These are phyloP conservation scores for Xiphophorus maculatus DNA, from an alignment of 2,113 vertebrate species.

Conservation along the genomic window DNA sequence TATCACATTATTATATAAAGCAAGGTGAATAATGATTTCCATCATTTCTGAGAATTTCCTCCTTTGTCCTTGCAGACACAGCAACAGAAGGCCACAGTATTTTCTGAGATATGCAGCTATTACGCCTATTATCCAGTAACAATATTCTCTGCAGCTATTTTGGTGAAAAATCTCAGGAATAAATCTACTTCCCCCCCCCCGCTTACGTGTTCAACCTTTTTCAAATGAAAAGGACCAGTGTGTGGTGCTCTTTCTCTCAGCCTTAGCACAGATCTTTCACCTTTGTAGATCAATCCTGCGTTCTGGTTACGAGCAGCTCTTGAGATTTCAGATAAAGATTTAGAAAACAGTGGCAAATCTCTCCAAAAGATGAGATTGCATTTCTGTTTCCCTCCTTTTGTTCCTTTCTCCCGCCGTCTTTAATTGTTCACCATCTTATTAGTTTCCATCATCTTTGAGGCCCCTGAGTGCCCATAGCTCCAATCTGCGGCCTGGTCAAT, in stretches of 20 bases:
- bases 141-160: slow-evolving; percentile 12
- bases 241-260: slow-evolving; percentile 25
- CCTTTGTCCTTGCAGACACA: slow-evolving; percentile 9
- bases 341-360: neutral
- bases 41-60: slow-evolving; percentile 31
- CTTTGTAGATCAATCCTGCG: slow-evolving; percentile 9
- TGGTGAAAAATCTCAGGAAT: slow-evolving; percentile 20
- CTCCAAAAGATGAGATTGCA: slow-evolving; percentile 11
- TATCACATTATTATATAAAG: neutral
- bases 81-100: slow-evolving; percentile 11
- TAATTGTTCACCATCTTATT: slow-evolving; percentile 55
- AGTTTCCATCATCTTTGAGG: slow-evolving; percentile 43
- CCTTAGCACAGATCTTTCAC: slow-evolving; percentile 42
- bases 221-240: slow-evolving; percentile 36
- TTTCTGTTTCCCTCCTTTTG: slow-evolving; percentile 21
- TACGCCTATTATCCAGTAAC: slow-evolving; percentile 46
- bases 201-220: slow-evolving; percentile 35
- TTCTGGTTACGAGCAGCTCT: neutral
- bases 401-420: slow-evolving; percentile 20
- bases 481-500: slow-evolving; percentile 37
- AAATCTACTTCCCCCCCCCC: slow-evolving; percentile 13
- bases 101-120: slow-evolving; percentile 23
- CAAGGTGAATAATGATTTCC: slow-evolving; percentile 30
- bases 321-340: slow-evolving; percentile 29
- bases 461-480: slow-evolving; percentile 34